Conservation (phyloP, 2,113 vertebrate genomes). For the Capreolus pygargus region DNA sequence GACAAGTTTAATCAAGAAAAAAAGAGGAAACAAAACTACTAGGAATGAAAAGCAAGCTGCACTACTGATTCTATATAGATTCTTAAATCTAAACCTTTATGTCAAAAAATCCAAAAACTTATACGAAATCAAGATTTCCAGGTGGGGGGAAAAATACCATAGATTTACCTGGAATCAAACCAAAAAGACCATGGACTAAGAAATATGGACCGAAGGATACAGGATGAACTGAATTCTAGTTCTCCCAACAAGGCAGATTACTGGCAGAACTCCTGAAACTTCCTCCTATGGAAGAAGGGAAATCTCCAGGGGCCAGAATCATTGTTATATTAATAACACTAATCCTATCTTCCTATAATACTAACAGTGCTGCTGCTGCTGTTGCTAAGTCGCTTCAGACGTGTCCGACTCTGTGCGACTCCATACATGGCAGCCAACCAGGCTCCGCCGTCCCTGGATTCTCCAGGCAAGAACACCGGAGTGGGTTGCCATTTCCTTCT, state of each 20-base stretch:
- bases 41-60: not conserved
- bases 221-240: not conserved
- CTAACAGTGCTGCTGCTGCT: not conserved
- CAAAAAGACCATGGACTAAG: not conserved
- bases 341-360: not conserved
- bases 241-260: not conserved
- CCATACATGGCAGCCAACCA: too few species aligned
- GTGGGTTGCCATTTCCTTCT: too few species aligned
- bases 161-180: not conserved
- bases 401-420: too few species aligned
- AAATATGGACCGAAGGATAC: not conserved
- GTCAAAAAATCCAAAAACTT: not conserved
- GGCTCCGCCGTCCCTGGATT: too few species aligned
- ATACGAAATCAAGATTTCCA: not conserved
- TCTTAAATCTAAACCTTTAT: slow-evolving; percentile 1
- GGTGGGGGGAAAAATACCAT: not conserved
- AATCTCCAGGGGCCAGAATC: not conserved
- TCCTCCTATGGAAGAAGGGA: not conserved
- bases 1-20: not conserved
- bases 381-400: too few species aligned
- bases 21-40: not conserved
- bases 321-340: not conserved
- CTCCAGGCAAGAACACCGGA: too few species aligned
- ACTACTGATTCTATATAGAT: not conserved
- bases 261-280: not conserved